Evolutionary conservation across 2,888 invertebrate species (phyloP), one percentile per base, ranked within the genome.

Genomic region (Cheilosia soror): DNA sequence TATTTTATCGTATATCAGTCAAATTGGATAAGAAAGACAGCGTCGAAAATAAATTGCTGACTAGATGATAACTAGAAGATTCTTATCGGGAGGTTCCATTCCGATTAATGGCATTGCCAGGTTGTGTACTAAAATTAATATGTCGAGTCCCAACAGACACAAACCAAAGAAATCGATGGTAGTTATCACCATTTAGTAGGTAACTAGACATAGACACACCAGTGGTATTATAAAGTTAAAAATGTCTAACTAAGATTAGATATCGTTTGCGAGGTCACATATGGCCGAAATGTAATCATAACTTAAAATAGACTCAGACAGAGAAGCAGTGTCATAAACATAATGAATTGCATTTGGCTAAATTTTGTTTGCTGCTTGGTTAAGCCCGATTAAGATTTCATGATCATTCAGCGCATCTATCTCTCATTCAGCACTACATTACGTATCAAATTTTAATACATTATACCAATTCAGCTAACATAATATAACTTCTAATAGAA

Each of bases 401-500:
- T 25, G 5, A 5, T 31, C 31, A 6, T 31, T 31, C 31, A 31
- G 31, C 5, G 31, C 9, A 11, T 37, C 33, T 29, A 4, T 33
- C 31, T 25, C 40, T 4, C 2, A 58, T 69, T 73, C 63, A 73
- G 57, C 49, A 75, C 47, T n/a, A 27, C 3, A 11, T 33, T 9
- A 9, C 9, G 9, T 33, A 9, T 33, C 0, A 33, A 7, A 6
- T 20, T 57, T 2, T 2, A 11, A 53, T 2, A 44, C 11, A 25
- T 31, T 29, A 42, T 31, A 47, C 66, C 75, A 75, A 80, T 80
- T 75, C 68, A 80, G 75, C 62, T 49, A 44, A 33, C 29, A 15
- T 20, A 20, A 20, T 20, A 20, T 20, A 20, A 20, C 20, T 58
- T 69, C 49, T 73, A 73, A 73, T 58, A 55, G 73, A 79, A 73